Evolutionary conservation across 2,888 invertebrate genomes (phyloP).

Genomic region (Rhorus exstirpatorius): DNA sequence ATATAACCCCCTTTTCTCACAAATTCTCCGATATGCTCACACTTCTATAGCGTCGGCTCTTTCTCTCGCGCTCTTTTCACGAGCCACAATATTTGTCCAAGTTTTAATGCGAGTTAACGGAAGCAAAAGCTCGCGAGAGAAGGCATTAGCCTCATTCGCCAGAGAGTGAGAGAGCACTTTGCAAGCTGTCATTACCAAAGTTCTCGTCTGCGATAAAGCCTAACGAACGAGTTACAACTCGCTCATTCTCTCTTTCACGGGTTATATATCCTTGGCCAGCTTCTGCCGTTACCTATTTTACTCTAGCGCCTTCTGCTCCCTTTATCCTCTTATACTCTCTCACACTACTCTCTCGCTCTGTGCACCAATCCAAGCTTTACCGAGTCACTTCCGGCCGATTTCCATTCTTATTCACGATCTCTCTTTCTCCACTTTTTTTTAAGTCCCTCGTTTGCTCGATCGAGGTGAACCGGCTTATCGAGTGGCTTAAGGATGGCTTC

Average conservation of each 20-base stretch:
- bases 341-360: neutral
- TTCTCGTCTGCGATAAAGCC: slow-evolving; percentile 81
- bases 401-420: slow-evolving; percentile 60
- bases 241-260: slow-evolving; percentile 66
- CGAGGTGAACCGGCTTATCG: slow-evolving; percentile 50
- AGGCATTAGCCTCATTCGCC: slow-evolving; percentile 80
- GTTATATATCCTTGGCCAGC: slow-evolving; percentile 40
- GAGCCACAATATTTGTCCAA: slow-evolving; percentile 75
- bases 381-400: slow-evolving; percentile 59
- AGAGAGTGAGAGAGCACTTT: slow-evolving; percentile 79
- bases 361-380: slow-evolving; percentile 66
- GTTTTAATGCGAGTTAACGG: slow-evolving; percentile 79
- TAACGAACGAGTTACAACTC: slow-evolving; percentile 80
- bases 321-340: slow-evolving; percentile 67
- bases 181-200: slow-evolving; percentile 80
- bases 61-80: slow-evolving; percentile 23
- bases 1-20: slow-evolving; percentile 40
- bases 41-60: slow-evolving; percentile 32
- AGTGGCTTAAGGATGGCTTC: slow-evolving; percentile 31
- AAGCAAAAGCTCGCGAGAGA: slow-evolving; percentile 77
- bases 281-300: slow-evolving; percentile 57
- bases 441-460: slow-evolving; percentile 17
- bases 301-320: slow-evolving; percentile 50
- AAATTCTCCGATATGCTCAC: slow-evolving; percentile 35
- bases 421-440: slow-evolving; percentile 17